phyloP scores from a whole-genome alignment of 2,888 invertebrate genomes.

The Prosapia bicincta region DNA sequence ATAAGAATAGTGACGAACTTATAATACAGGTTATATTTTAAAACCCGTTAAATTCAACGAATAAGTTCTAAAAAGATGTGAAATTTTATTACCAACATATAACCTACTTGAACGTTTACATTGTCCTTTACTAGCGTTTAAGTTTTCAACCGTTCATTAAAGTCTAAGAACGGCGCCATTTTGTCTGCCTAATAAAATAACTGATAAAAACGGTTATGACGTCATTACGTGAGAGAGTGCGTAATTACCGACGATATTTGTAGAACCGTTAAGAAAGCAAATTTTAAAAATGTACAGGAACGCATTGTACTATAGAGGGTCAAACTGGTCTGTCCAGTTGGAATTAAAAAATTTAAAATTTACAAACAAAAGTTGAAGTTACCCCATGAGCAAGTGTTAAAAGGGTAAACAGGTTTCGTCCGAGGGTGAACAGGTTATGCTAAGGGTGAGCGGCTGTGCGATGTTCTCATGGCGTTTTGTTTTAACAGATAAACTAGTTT shows the following conservation, averaged over 20 bases:
- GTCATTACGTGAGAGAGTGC: neutral
- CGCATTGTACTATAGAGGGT: slow-evolving; percentile 21
- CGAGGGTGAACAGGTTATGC: neutral
- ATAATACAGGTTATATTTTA: no score
- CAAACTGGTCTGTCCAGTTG: slow-evolving; percentile 27
- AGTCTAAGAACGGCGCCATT: no score
- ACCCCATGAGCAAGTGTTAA: neutral
- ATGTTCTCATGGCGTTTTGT: neutral
- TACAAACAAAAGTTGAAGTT: neutral
- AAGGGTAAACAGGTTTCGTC: neutral
- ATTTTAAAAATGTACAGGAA: slow-evolving; percentile 7
- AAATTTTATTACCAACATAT: no score
- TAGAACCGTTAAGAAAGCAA: neutral
- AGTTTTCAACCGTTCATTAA: no score
- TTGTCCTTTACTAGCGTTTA: no score
- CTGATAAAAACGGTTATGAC: no score
- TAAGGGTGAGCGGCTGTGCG: neutral
- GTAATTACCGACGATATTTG: neutral
- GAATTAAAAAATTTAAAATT: slow-evolving; percentile 21
- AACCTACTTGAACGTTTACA: no score
- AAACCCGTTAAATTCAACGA: no score
- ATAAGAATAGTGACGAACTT: no score
- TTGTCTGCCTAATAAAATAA: no score
- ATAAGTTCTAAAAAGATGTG: no score
- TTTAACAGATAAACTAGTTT: neutral